Conservation (phyloP, 2,888 invertebrate genomes). For the Pharmacophagus antenor region DNA sequence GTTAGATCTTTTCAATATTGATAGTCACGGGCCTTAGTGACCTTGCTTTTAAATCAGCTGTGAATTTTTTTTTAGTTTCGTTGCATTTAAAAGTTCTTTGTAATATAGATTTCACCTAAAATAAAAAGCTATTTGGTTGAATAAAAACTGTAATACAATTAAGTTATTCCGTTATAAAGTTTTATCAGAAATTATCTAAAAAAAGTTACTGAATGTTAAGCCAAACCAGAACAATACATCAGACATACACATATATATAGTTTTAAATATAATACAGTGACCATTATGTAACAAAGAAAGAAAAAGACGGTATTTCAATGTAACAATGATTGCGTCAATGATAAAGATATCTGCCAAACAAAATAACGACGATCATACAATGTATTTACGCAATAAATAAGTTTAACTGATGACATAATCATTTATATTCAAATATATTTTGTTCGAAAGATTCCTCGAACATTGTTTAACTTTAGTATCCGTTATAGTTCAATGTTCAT, state of each 20-base stretch:
- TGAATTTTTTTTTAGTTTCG: constrained; percentile 39
- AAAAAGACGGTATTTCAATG: constrained; percentile 2
- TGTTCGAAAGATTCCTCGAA: background rate
- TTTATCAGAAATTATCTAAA: background rate
- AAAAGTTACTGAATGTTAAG: background rate
- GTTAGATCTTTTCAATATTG: constrained; percentile 49
- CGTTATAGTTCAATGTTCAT: too few relatives aligned
- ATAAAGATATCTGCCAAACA: background rate
- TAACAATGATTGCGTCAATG: background rate
- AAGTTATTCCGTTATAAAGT: background rate
- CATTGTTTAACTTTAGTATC: background rate
- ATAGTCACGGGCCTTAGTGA: constrained; percentile 50
- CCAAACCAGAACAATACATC: background rate
- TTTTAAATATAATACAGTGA: background rate
- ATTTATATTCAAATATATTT: background rate
- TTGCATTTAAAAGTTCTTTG: constrained; percentile 27
- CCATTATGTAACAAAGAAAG: constrained; percentile 3
- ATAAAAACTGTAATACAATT: background rate
- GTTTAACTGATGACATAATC: background rate
- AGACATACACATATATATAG: background rate
- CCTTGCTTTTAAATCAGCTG: constrained; percentile 45
- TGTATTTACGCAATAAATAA: constrained; percentile 1
- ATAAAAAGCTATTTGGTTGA: background rate
- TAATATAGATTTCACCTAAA: constrained; percentile 21
- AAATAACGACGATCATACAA: background rate